Evolutionary conservation across 2,113 vertebrate species (phyloP), one percentile per base, ranked within the genome.

Genomic region (Paradoxurus hermaphroditus): DNA sequence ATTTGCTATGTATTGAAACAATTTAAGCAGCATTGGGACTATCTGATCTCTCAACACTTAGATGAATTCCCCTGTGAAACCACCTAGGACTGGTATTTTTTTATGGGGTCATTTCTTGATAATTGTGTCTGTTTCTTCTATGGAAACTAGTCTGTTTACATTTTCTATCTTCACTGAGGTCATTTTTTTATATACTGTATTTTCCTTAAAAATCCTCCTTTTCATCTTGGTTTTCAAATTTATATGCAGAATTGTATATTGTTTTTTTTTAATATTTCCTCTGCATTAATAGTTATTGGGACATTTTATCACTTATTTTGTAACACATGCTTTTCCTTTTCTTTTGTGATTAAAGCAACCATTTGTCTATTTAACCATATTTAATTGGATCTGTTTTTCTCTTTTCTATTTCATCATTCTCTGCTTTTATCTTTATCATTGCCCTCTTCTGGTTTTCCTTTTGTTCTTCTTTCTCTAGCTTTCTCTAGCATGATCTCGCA

Each of bases 221-320:
- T 91, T 95, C 36, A 44, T 77, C 86, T 67, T 75, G 70, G 13
- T 67, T 95, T 91, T 85, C 81, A 85, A 95, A 85, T 85, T 83
- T 39, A 82, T 63, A 44, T 21, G 14, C 15, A 62, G 39, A 83
- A 34, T 62, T 44, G 15, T 7, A 94, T 31, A 62, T 18, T 44
- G 16, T 29, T 36, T 93, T 91, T 44, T 36, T 7, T 7, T 68
- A 62, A 46, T 15, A 81, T 59, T 53, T 94, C 41, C 34, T 63
- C 21, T 15, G 0, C 44, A 90, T 72, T n/a, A 53, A 34, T 25
- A 67, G 34, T 67, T 75, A 77, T 29, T 89, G 82, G 34, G n/a
- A n/a, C 46, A 46, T 46, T 46, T 46, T 46, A 46, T 46, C 46
- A 46, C 46, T 86, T 65, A 67, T 44, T 90, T 77, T 84, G 31